Base-by-base conservation (phyloP, 2,888 invertebrate species). In the Amphipyra tragopoginis region DNA sequence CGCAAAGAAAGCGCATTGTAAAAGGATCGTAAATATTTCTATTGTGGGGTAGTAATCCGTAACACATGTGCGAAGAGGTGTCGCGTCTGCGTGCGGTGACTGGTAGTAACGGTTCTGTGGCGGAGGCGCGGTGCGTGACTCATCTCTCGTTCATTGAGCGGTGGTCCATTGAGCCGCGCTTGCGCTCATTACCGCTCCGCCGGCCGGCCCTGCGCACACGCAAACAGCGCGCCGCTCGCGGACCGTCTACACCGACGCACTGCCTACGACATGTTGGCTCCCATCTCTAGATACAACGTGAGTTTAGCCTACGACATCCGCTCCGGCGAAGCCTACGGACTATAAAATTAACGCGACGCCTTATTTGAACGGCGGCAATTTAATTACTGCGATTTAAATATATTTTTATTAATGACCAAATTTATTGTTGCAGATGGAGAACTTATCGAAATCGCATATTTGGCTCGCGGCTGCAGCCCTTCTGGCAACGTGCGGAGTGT, bases 201-300 rank as follows among this genome's bases (percentile, higher is more conserved):
- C 93, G 93, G 95, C 94, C 95, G 95, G 91, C 88, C 89, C 91
- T 84, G 92, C 90, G 89, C 93, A 88, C 93, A 93, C 92, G 90
- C 93, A 88, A 88, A 82, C 90, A 77, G 83, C 92, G 92, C 93
- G 91, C 21, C 88, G 91, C 90, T 90, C 89, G 88, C 92, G 84
- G 79, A 78, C 82, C 73, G 85, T 69, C 88, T 75, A 89, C 93
- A 83, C 89, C 90, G 87, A 91, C 90, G 86, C 89, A 86, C 91
- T 86, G 74, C 91, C 91, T 88, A 90, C 92, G 86, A 87, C 75
- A 89, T 90, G 90, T 85, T 88, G 81, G 86, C 90, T 87, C 87
- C 86, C 86, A 88, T 90, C 89, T 89, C 90, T 85, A 84, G 86
- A 87, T 86, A 88, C 89, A 89, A 88, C 88, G 93, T 93, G 85